Evolutionary conservation across 2,888 invertebrate species (phyloP).

Genomic region (Drosophila tripunctata): DNA sequence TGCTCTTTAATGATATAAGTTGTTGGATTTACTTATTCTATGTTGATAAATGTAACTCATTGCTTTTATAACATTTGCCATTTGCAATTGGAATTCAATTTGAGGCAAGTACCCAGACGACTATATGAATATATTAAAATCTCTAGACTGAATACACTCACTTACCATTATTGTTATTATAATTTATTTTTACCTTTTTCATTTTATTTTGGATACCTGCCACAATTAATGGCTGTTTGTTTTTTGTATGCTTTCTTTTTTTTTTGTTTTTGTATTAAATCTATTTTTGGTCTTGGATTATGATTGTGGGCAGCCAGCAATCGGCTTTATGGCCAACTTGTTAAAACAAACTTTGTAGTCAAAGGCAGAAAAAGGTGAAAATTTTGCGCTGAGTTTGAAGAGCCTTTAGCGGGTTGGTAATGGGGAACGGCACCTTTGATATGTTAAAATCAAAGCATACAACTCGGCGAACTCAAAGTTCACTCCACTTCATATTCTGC

Average conservation of each 20-base stretch:
- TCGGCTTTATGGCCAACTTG: slow-evolving; percentile 63
- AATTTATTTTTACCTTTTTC: not conserved
- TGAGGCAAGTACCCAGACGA: slow-evolving; percentile 1
- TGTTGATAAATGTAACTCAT: slow-evolving; percentile 10
- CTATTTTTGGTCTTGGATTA: slow-evolving; percentile 37
- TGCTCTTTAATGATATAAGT: too few species aligned
- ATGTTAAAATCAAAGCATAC: slow-evolving; percentile 53
- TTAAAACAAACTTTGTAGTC: slow-evolving; percentile 29
- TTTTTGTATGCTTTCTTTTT: not conserved
- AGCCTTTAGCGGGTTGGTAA: not conserved
- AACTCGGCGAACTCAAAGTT: slow-evolving; percentile 22
- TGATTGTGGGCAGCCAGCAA: slow-evolving; percentile 33
- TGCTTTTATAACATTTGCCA: slow-evolving; percentile 17
- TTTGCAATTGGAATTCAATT: slow-evolving; percentile 21
- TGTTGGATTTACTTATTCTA: too few species aligned
- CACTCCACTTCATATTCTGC: not conserved
- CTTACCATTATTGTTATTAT: not conserved
- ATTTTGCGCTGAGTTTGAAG: too few species aligned
- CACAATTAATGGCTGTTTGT: slow-evolving; percentile 21
- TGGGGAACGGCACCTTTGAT: slow-evolving; percentile 55
- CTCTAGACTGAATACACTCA: slow-evolving; percentile 9
- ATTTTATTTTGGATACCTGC: not conserved
- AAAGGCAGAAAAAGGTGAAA: too few species aligned
- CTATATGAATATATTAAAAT: slow-evolving; percentile 7
- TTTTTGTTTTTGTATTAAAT: not conserved